A percentile compares a stretch with the other conserved stretches of the same genome.
phyloP scores from a whole-genome alignment of 2,797 vertebrate species.

The Oryzias sinensis region DNA sequence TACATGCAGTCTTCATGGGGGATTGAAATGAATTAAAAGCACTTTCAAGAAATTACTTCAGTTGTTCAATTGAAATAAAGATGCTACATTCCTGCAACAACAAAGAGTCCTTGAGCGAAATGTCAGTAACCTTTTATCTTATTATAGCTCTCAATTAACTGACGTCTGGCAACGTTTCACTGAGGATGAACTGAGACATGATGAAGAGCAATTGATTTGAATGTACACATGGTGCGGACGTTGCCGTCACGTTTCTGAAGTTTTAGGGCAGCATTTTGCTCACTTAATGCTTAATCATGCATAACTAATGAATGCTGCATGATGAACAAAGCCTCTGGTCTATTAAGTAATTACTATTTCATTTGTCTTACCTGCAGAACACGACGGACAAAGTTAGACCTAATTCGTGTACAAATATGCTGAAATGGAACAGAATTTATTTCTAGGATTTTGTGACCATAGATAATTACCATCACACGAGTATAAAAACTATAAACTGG shows the following conservation, averaged over 20 bases:
- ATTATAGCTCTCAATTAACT: slow-evolving; percentile 40
- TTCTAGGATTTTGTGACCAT: no score
- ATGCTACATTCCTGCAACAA: slow-evolving; percentile 62
- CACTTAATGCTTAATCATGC: neutral
- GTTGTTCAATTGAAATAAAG: slow-evolving; percentile 75
- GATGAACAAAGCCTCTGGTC: slow-evolving; percentile 4
- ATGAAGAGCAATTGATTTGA: neutral
- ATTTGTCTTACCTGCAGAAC: neutral
- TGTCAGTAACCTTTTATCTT: slow-evolving; percentile 50
- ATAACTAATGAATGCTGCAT: neutral
- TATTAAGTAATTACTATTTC: neutral
- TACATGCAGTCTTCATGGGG: slow-evolving; percentile 79
- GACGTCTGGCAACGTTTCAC: slow-evolving; percentile 51
- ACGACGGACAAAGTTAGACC: neutral
- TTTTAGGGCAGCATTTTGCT: neutral
- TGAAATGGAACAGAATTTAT: no score
- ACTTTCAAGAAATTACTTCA: slow-evolving; percentile 76
- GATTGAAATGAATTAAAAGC: slow-evolving; percentile 79
- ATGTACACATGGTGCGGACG: neutral
- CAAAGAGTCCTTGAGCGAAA: slow-evolving; percentile 70
- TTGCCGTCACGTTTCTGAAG: neutral
- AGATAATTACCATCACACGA: no score
- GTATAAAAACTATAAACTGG: no score
- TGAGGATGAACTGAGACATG: slow-evolving; percentile 29
- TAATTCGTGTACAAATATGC: no score